Base-by-base conservation (phyloP, 2,797 vertebrate species). In the Limosa lapponica region DNA sequence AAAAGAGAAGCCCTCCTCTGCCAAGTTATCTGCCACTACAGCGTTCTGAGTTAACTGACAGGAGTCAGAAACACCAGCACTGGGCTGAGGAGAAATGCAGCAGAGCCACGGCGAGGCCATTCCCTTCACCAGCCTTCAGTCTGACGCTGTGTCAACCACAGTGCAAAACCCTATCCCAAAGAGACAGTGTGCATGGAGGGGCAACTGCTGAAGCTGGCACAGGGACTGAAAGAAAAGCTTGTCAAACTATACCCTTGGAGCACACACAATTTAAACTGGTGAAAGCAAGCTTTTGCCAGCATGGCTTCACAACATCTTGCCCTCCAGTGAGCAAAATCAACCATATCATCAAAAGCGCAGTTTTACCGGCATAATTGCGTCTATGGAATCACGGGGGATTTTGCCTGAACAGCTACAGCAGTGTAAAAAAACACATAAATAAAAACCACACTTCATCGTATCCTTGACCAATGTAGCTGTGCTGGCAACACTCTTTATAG, bases 261-360 rank as follows among this genome's bases (percentile, higher is more conserved):
- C 70, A 79, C 44, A 83, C 59, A 49, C 78, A 77, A 73, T 87
- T 93, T 87, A 87, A 90, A 95, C 39, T 41, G 90, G 80, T 75
- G 82, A 83, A 88, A 93, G 92, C 70, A 90, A 93, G 94, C 43
- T 87, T 92, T 65, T 92, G 95, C 92, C 93, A 95, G 93, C 78
- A 73, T 12, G 59, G 89, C 89, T 96, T 95, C 90, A 92, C 78
- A 82, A 94, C 4, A 0, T 55, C 90, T 90, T 95, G 89, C 92
- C 95, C 95, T 96, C 88, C 92, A 94, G 93, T 95, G 81, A 96
- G 89, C 71, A 96, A 91, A 96, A 92, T 89, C 82, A 93, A 84
- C 95, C 86, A 37, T 96, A 96, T 96, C 93, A 95, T 96, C 96
- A 97, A 97, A 97, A 97, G 95, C 72, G 0, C 95, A 95, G 96